Conservation (phyloP, 2,888 invertebrate genomes). For the Mythimna vitellina region DNA sequence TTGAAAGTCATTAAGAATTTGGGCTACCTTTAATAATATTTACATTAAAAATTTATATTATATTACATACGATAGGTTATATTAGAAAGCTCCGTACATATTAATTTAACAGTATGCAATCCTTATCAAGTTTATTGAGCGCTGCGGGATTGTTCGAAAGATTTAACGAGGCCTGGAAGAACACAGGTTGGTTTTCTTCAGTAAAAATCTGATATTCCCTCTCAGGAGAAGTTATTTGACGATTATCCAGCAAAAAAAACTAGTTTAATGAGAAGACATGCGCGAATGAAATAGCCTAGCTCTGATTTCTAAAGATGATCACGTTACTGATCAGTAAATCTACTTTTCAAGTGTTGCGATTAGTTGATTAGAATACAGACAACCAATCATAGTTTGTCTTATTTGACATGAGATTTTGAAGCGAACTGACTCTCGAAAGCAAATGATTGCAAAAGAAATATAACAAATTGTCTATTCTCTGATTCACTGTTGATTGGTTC, state of each 20-base stretch:
- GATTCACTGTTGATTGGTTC: too few relatives aligned
- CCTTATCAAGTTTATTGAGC: neutral
- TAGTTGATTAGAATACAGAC: neutral
- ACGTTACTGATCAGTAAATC: neutral
- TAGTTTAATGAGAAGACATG: neutral
- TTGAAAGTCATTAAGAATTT: constrained; percentile 39
- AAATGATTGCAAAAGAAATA: neutral
- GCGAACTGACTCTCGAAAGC: neutral
- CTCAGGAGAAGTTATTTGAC: too few relatives aligned
- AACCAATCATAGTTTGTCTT: constrained; percentile 1
- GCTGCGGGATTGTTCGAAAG: too few relatives aligned
- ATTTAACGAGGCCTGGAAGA: too few relatives aligned
- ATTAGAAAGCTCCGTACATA: constrained; percentile 41
- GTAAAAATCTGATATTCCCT: too few relatives aligned
- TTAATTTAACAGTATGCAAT: constrained; percentile 2
- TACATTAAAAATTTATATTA: constrained; percentile 34
- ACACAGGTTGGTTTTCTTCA: too few relatives aligned
- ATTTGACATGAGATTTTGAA: neutral
- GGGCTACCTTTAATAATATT: constrained; percentile 34
- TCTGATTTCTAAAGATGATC: constrained; percentile 18
- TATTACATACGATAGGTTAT: constrained; percentile 1
- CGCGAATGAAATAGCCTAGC: neutral
- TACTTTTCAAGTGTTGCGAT: neutral
- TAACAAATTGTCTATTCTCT: too few relatives aligned
- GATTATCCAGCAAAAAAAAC: too few relatives aligned